phyloP scores from a whole-genome alignment of 2,797 vertebrate species.

The Diglossa cyanea region DNA sequence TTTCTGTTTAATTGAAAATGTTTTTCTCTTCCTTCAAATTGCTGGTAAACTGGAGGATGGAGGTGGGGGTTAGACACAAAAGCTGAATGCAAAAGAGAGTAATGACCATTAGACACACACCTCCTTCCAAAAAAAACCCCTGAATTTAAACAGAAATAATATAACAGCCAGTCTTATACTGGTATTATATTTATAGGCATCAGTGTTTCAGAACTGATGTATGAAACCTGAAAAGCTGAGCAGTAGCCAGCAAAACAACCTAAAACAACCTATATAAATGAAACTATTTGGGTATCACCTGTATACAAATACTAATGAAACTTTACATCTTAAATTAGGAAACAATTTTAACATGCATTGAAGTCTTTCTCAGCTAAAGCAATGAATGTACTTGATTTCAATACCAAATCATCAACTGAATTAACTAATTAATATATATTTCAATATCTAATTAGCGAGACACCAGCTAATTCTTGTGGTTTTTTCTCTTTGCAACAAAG shows the following conservation, averaged over 20 bases:
- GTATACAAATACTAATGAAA: neutral
- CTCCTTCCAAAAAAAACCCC: rapidly evolving
- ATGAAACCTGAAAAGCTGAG: neutral
- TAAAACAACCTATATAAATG: neutral
- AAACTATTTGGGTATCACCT: neutral
- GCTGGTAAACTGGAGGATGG: neutral
- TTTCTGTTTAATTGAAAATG: neutral
- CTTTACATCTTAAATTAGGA: neutral
- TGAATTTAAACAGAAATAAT: neutral
- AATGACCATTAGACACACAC: neutral
- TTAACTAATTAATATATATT: neutral
- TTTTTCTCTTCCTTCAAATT: neutral
- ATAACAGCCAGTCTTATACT: neutral
- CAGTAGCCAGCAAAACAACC: neutral
- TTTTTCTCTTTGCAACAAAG: neutral
- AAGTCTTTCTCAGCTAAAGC: neutral
- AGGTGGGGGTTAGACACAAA: neutral
- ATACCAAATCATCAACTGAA: neutral
- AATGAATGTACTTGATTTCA: neutral
- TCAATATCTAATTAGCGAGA: neutral
- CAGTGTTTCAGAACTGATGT: neutral
- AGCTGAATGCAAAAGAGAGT: neutral
- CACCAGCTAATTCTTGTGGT: neutral
- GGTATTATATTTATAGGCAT: neutral
- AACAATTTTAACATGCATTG: neutral